Percentiles rank a stretch among this genome's conserved stretches.
These are phyloP conservation scores for Didymodactylos carnosus DNA, from an alignment of 2,888 invertebrate species.

Conservation along the genomic window DNA sequence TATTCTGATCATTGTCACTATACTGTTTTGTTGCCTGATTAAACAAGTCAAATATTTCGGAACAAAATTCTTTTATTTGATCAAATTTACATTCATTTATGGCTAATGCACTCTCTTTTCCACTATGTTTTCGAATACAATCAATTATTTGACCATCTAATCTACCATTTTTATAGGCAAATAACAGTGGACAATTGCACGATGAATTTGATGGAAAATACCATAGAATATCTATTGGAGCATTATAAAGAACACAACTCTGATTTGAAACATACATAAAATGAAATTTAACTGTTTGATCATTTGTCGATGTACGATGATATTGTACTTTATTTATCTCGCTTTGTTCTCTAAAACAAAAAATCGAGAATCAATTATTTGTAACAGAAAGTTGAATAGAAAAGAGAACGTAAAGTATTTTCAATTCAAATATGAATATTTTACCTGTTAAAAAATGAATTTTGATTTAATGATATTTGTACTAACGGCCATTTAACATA, in stretches of 20 bases:
- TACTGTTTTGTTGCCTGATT: not conserved
- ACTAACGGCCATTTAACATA: not conserved
- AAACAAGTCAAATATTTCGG: no score
- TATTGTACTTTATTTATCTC: no score
- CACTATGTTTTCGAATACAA: not conserved
- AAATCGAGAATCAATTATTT: no score
- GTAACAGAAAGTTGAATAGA: no score
- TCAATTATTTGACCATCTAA: not conserved
- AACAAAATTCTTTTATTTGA: not conserved
- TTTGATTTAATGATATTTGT: no score
- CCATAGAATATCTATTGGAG: not conserved
- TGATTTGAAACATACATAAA: not conserved
- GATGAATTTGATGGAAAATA: not conserved
- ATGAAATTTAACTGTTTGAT: not conserved
- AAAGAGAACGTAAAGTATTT: no score
- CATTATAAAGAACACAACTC: not conserved
- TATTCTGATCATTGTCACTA: not conserved
- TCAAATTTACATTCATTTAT: not conserved
- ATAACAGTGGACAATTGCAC: not conserved
- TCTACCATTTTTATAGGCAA: not conserved
- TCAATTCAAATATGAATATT: no score
- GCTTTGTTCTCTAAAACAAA: no score
- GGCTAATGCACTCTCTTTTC: not conserved
- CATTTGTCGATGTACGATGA: no score
- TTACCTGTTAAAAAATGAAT: no score